A percentile compares a stretch with the other conserved stretches of the same genome.
phyloP scores from a whole-genome alignment of 2,113 vertebrate genomes.

The Peromyscus maniculatus region DNA sequence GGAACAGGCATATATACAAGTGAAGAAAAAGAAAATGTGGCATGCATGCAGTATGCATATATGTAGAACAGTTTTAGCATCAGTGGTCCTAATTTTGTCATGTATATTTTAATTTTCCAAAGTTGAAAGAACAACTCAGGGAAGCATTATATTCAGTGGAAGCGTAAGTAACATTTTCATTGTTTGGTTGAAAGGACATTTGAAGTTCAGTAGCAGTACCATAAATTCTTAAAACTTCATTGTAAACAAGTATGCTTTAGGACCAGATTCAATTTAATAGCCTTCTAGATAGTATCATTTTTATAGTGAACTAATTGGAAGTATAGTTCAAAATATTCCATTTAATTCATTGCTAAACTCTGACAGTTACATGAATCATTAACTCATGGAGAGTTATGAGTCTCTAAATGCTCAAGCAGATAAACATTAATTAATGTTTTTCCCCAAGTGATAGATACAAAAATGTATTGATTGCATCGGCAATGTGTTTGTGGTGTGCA shows the following conservation, averaged over 20 bases:
- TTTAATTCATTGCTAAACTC: neutral
- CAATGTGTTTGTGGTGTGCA: neutral
- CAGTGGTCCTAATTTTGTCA: neutral
- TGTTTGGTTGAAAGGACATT: neutral
- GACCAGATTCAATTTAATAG: neutral
- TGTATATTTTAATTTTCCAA: neutral
- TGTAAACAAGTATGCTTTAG: neutral
- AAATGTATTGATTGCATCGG: neutral
- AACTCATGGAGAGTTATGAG: neutral
- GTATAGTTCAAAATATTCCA: constrained; percentile 31
- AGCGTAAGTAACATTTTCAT: neutral
- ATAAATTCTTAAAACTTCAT: constrained; percentile 31
- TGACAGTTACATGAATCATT: constrained; percentile 26
- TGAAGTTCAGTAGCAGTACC: neutral
- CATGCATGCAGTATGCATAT: neutral
- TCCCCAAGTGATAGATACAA: neutral
- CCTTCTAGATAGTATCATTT: constrained; percentile 47
- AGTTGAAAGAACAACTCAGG: neutral
- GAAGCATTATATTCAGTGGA: neutral
- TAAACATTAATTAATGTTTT: constrained; percentile 34
- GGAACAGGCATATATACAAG: neutral
- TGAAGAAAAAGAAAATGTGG: neutral
- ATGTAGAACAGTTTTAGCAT: neutral
- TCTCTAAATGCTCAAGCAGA: neutral
- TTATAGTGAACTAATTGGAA: constrained; percentile 48